Conservation (phyloP, 2,797 vertebrate genomes). For the Geotrypetes seraphini region DNA sequence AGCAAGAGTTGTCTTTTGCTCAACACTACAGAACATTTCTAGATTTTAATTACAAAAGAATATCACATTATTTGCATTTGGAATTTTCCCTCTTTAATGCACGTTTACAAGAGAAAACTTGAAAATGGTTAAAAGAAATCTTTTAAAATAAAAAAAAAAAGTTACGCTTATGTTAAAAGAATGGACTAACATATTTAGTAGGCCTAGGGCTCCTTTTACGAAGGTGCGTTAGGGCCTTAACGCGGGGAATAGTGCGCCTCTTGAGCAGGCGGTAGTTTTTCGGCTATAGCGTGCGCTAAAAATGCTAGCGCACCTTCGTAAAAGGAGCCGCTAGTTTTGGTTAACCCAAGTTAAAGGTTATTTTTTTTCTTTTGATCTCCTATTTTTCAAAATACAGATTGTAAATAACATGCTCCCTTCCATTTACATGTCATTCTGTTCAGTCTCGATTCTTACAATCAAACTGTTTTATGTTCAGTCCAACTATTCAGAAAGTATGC, state of each 20-base stretch:
- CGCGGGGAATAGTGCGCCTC: too few species aligned
- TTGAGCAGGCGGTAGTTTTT: too few species aligned
- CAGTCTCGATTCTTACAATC: slow-evolving; percentile 53
- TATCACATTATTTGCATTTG: too few species aligned
- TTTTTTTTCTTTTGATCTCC: slow-evolving; percentile 50
- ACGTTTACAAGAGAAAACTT: slow-evolving; percentile 81
- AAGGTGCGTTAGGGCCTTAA: too few species aligned
- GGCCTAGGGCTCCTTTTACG: too few species aligned
- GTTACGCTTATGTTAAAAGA: slow-evolving; percentile 65
- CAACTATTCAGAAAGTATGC: slow-evolving; percentile 59
- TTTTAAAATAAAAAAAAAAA: slow-evolving; percentile 68
- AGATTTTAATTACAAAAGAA: too few species aligned
- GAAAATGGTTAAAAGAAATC: slow-evolving; percentile 62
- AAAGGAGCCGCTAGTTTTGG: too few species aligned
- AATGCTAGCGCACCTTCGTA: too few species aligned
- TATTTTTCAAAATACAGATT: slow-evolving; percentile 61
- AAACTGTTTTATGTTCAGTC: slow-evolving; percentile 58
- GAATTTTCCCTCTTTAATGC: slow-evolving; percentile 69
- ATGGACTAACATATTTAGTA: slow-evolving; percentile 69
- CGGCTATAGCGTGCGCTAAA: too few species aligned
- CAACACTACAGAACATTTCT: slow-evolving; percentile 90
- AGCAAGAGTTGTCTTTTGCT: slow-evolving; percentile 93
- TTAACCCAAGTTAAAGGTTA: slow-evolving; percentile 74
- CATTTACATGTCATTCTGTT: slow-evolving; percentile 56
- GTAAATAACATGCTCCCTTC: slow-evolving; percentile 58